phyloP scores from a whole-genome alignment of 2,113 vertebrate species.

The Oplegnathus fasciatus region DNA sequence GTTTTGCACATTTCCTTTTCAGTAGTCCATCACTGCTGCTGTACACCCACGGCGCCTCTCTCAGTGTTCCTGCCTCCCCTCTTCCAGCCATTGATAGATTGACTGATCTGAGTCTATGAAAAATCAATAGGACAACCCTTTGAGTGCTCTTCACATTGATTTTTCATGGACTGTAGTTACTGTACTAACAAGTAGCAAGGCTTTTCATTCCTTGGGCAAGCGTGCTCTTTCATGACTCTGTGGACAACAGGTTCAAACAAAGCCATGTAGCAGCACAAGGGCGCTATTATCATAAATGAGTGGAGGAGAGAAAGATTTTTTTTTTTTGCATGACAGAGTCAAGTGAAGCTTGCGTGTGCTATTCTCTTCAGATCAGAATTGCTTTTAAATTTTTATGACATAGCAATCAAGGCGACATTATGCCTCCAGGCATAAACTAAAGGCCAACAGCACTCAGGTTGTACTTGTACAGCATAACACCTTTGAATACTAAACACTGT shows the following conservation, averaged over 20 bases:
- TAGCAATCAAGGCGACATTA: slow-evolving; percentile 52
- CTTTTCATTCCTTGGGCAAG: slow-evolving; percentile 34
- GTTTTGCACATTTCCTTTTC: slow-evolving; percentile 63
- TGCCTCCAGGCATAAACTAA: slow-evolving; percentile 59
- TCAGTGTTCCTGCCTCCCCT: slow-evolving; percentile 12
- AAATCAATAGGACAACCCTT: slow-evolving; percentile 71
- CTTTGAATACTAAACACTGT: slow-evolving; percentile 51
- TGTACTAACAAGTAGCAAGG: slow-evolving; percentile 48
- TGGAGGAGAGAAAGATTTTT: slow-evolving; percentile 2
- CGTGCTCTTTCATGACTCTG: background rate
- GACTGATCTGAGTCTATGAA: slow-evolving; percentile 75
- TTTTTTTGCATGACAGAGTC: slow-evolving; percentile 18
- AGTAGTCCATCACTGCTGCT: slow-evolving; percentile 53
- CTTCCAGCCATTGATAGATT: slow-evolving; percentile 64
- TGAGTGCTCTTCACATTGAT: slow-evolving; percentile 69
- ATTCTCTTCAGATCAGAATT: slow-evolving; percentile 32
- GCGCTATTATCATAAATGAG: slow-evolving; percentile 26
- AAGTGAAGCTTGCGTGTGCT: slow-evolving; percentile 35
- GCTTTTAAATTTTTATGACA: slow-evolving; percentile 55
- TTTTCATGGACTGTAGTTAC: slow-evolving; percentile 58
- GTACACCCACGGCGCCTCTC: slow-evolving; percentile 19
- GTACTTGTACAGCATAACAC: slow-evolving; percentile 14
- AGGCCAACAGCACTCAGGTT: slow-evolving; percentile 50
- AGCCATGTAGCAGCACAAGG: background rate
- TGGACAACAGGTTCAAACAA: slow-evolving; percentile 27